Evolutionary conservation across 2,113 vertebrate species (phyloP).

Genomic region (Hydropotes inermis): DNA sequence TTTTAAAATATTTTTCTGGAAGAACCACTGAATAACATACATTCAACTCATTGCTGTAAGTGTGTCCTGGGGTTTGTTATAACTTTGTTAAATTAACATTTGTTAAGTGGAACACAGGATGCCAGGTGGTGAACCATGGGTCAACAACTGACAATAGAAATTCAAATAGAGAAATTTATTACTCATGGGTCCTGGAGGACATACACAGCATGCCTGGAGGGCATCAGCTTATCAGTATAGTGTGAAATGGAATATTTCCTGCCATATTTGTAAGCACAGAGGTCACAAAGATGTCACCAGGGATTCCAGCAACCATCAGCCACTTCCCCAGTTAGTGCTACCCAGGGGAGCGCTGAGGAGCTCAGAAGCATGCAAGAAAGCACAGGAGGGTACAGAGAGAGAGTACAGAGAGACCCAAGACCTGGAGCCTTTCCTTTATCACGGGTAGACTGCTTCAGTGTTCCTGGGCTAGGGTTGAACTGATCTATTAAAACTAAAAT

Average conservation of each 20-base stretch:
- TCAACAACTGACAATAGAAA: background rate
- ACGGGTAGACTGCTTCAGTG: background rate
- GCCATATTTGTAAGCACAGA: background rate
- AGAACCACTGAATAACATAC: background rate
- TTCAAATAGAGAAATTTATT: background rate
- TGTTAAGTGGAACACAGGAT: background rate
- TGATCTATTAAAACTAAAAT: background rate
- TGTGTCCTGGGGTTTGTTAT: background rate
- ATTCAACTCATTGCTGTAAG: background rate
- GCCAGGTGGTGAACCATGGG: background rate
- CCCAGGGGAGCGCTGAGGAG: fast-evolving
- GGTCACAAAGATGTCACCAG: background rate
- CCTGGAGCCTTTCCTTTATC: background rate
- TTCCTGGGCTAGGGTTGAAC: background rate
- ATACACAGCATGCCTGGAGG: background rate
- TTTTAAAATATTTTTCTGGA: background rate
- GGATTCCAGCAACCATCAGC: background rate
- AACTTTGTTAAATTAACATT: background rate
- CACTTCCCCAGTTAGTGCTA: background rate
- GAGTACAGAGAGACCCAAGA: background rate
- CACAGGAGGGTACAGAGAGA: background rate
- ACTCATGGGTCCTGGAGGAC: background rate
- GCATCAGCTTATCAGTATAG: background rate
- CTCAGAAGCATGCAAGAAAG: background rate
- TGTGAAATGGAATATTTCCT: background rate